phyloP scores from a whole-genome alignment of 2,113 vertebrate species.

The Speoplatyrhinus poulsoni region DNA sequence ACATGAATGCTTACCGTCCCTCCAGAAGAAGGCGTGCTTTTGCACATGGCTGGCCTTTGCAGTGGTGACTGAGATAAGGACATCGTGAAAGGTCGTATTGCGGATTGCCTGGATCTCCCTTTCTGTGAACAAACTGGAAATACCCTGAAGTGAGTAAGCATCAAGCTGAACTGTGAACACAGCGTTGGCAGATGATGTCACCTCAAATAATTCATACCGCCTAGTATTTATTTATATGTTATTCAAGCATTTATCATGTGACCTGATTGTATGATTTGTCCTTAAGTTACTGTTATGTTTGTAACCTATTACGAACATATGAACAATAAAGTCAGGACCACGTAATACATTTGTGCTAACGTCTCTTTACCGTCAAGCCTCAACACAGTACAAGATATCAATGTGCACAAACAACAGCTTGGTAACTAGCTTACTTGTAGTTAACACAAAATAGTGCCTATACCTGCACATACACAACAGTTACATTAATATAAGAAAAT shows the following conservation, averaged over 20 bases:
- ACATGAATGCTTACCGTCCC: constrained; percentile 70
- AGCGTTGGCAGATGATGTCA: background rate
- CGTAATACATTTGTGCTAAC: too few relatives aligned
- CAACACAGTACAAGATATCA: too few relatives aligned
- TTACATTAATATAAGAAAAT: background rate
- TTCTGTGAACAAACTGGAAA: constrained; percentile 83
- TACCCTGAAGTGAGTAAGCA: background rate
- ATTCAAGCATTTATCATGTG: too few relatives aligned
- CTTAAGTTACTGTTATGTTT: too few relatives aligned
- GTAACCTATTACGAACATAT: too few relatives aligned
- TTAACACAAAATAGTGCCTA: too few relatives aligned
- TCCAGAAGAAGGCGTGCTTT: constrained; percentile 81
- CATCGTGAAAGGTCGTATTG: constrained; percentile 72
- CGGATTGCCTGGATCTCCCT: constrained; percentile 78
- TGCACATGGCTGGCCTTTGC: constrained; percentile 69
- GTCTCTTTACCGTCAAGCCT: too few relatives aligned
- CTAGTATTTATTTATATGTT: background rate
- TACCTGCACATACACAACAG: too few relatives aligned
- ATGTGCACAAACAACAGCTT: too few relatives aligned
- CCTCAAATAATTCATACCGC: background rate
- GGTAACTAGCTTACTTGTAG: too few relatives aligned
- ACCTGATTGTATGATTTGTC: too few relatives aligned
- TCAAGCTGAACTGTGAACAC: background rate
- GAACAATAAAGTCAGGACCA: too few relatives aligned
- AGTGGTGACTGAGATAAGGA: constrained; percentile 74